Base-by-base conservation (phyloP, 2,113 vertebrate species). In the Phainopepla nitens region DNA sequence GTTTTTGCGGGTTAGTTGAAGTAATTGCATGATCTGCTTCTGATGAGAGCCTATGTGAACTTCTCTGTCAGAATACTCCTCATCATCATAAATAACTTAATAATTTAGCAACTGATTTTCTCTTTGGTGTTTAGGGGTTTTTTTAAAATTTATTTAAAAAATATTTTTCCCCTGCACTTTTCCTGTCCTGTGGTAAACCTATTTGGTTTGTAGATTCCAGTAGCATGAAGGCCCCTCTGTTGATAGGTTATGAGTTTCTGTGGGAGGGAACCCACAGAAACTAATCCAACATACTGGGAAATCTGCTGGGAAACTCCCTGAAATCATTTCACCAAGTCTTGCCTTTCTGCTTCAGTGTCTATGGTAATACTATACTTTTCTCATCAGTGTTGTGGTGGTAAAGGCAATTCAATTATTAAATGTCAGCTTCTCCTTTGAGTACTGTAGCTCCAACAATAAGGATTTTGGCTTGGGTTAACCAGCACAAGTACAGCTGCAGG, bases 221-320 rank as follows among this genome's bases (percentile, higher is more conserved):
- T 15, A 69, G 12, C 2, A 2, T 27, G 47, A 45, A 58, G 23
- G 13, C 20, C 72, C 4, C 41, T 60, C 49, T 60, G 1, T 31
- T 60, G 41, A 20, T 3, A 56, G 71, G 15, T 42, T 25, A 15
- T 24, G 25, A 15, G 10, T 36, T 76, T 51, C 62, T 72, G 24
- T 25, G 31, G 31, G 39, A 53, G n/a, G 28, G 13, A 9, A n/a
- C n/a, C n/a, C n/a, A n/a, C n/a, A n/a, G n/a, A n/a, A 22, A 25
- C n/a, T 68, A 22, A 45, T 54, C 12, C 3, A 2, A 1, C 0
- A 0, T 28, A 23, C 28, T 54, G 47, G 47, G 41, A 75, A 62
- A 49, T 14, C 13, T 60, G 53, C 18, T 51, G 53, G 7, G 23
- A 82, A 60, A 1, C 22, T 50, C 31, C 5, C 15, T 44, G 25